phyloP scores from a whole-genome alignment of 2,888 invertebrate genomes.

The Cataglyphis albicans region DNA sequence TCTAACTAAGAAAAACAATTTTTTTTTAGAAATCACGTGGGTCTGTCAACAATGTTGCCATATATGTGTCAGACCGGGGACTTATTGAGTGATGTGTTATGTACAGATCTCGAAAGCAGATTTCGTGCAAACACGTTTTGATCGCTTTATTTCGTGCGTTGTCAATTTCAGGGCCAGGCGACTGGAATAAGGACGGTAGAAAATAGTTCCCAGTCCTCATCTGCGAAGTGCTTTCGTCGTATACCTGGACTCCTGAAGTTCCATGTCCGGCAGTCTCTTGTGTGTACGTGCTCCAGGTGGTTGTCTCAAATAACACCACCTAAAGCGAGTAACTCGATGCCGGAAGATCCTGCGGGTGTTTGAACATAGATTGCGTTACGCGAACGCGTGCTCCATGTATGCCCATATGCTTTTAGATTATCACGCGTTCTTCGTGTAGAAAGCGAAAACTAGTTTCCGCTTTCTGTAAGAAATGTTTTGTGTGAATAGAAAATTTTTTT shows the following conservation, averaged over 20 bases:
- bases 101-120: background rate
- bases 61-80: no score
- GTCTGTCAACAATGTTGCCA: no score
- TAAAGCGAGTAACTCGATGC: conserved; percentile 50
- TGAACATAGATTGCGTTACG: conserved; percentile 55
- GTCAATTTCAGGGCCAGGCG: conserved; percentile 28
- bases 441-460: conserved; percentile 13
- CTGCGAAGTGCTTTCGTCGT: conserved; percentile 61
- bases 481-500: background rate
- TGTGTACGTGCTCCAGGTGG: conserved; percentile 50
- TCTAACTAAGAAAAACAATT: no score
- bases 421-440: conserved; percentile 22
- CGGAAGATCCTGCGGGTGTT: conserved; percentile 42
- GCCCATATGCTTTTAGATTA: conserved; percentile 41
- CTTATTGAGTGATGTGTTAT: no score
- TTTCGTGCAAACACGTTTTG: conserved; percentile 19
- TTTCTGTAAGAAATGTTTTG: conserved; percentile 5
- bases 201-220: conserved; percentile 36
- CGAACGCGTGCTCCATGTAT: background rate
- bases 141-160: conserved; percentile 17
- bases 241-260: conserved; percentile 53
- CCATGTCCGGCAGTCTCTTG: conserved; percentile 51
- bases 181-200: background rate
- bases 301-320: conserved; percentile 60
- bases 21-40: no score